Evolutionary conservation across 2,888 invertebrate genomes (phyloP), one percentile per base, ranked within the genome.

Genomic region (Druceiella hillmani): DNA sequence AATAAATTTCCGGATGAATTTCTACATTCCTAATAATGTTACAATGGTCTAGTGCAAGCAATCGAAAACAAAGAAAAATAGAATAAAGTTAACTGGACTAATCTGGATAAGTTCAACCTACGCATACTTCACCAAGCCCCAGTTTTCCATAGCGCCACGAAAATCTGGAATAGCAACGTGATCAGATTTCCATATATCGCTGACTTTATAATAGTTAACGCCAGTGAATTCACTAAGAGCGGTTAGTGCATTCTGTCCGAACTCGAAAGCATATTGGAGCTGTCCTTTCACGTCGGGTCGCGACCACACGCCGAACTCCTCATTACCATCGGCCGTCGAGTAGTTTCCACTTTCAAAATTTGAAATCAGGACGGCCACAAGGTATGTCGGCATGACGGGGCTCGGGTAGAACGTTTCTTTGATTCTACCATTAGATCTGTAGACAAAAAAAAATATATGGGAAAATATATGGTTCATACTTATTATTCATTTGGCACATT

Each of bases 141-240:
- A 92, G 57, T 93, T 92, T 57, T 91, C 90, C 91, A 92, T 91
- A 34, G 91, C 91, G 27, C 87, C 87, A 30, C 76, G 75, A 57
- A 91, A 90, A 56, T 91, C 87, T 0, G 88, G 83, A 41, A 93
- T 75, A 2, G 88, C 90, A n/a, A 89, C 79, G 54, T 90, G 79
- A 54, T 91, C 86, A 59, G 90, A 74, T 57, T 90, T 90, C 3
- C 79, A 67, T 39, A 84, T 65, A 2, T 70, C 74, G 42, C 79
- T 55, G 3, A 65, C 59, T 0, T 55, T 53, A 40, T 73, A 74
- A 49, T 78, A 79, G 4, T 66, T 52, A n/a, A 75, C 54, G 1
- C 57, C 69, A 34, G 83, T 81, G 50, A 78, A 87, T 1, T 64
- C 55, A 11, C 75, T 61, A 31, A 83, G 56, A 32, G 61, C 64